Percentiles rank a stretch among this genome's conserved stretches.
Conservation (phyloP, 2,888 invertebrate genomes). For the Macroteleia sp. region DNA sequence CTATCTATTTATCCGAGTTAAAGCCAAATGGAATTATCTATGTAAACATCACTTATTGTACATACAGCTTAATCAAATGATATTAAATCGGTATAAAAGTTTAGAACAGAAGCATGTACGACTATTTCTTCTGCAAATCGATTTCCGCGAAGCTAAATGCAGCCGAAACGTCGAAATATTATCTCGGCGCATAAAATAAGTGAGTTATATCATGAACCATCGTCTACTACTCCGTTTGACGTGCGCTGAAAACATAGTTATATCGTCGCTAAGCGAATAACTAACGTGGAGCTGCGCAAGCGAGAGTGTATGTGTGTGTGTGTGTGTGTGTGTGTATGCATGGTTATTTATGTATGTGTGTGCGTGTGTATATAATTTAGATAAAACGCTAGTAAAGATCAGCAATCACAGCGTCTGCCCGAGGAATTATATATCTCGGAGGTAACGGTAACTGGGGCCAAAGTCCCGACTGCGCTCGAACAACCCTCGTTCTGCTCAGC, state of each 20-base stretch:
- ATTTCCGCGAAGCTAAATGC: conserved; percentile 5
- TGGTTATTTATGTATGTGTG: too few species aligned
- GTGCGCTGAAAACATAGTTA: conserved; percentile 28
- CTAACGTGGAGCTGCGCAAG: conserved; percentile 19
- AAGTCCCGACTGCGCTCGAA: conserved; percentile 18
- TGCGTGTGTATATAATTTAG: conserved; percentile 42
- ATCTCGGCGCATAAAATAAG: conserved; percentile 23
- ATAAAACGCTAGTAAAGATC: conserved; percentile 40
- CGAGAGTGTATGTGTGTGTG: too few species aligned
- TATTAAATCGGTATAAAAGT: neutral
- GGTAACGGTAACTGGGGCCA: conserved; percentile 45
- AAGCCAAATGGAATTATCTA: too few species aligned
- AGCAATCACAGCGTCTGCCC: conserved; percentile 42
- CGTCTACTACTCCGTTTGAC: conserved; percentile 22
- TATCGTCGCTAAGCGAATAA: conserved; percentile 35
- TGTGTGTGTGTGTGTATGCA: too few species aligned
- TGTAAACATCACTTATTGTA: too few species aligned
- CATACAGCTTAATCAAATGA: neutral
- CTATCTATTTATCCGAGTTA: too few species aligned
- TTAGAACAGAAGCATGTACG: conserved; percentile 3
- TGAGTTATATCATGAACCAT: conserved; percentile 15
- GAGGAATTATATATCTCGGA: conserved; percentile 44
- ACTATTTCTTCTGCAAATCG: conserved; percentile 35
- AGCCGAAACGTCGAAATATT: conserved; percentile 3
- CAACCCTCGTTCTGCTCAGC: conserved; percentile 53